Base-by-base conservation (phyloP, 2,888 invertebrate species). In the Ichneumon xanthorius region DNA sequence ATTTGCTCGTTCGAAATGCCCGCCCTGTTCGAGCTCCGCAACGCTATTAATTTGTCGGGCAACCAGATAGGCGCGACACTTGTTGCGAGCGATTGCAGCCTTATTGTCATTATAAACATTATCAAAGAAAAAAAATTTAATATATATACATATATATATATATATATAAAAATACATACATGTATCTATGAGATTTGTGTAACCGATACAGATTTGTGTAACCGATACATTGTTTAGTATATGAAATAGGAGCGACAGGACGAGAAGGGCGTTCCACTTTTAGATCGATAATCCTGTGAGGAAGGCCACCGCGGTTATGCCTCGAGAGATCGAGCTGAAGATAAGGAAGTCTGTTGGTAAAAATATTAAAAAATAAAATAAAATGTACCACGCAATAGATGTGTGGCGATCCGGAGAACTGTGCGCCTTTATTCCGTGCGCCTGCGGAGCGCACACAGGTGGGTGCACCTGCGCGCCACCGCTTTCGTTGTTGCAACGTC, bases 1-100 rank as follows among this genome's bases (percentile, higher is more conserved):
- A 87, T 87, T 88, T 87, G 79, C 82, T 86, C 82, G 80, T 80
- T 86, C 80, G 80, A 83, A 86, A 70, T 80, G 80, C 72, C 65
- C 81, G 73, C 80, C 68, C 30, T 19, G 63, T 37, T 79, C 58
- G 58, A 22, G 7, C 30, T 48, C 9, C 61, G 14, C 37, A 26
- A 78, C 26, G 30, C 33, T 63, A 16, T 63, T 63, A 63, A 14
- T n/a, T 30, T 5, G 61, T 79, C 63, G 50, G 58, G 72, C 77
- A 63, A 80, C 71, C 19, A 50, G 73, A 68, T 65, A 53, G 45
- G 65, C 30, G 7, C 40, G 73, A 67, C 82, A 80, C 75, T 78
- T 78, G 80, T 78, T 50, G 67, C 19, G 16, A 65, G 19, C 33
- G 55, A 50, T 72, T 26, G 71, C 75, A 72, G 77, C 26, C 50